These are phyloP conservation scores for Corapipo altera DNA, from an alignment of 2,113 vertebrate species.

Conservation along the genomic window DNA sequence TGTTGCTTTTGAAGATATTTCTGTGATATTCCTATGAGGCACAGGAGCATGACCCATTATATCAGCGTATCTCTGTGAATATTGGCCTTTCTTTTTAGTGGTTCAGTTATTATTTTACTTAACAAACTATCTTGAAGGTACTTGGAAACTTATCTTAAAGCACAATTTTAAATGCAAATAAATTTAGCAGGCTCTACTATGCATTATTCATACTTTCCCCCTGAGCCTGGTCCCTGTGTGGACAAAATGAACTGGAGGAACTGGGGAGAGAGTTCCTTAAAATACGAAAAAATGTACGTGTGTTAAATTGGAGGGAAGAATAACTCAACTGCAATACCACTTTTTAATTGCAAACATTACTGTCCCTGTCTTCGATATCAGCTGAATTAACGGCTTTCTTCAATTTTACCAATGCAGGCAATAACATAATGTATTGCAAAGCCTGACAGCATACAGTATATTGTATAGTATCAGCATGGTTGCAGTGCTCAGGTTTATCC, in stretches of 20 bases:
- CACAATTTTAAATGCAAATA: not conserved
- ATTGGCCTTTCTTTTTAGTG: not conserved
- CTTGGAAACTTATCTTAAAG: not conserved
- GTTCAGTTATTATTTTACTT: not conserved
- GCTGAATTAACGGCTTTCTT: conserved; percentile 9
- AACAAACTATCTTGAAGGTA: not conserved
- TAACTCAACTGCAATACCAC: not conserved
- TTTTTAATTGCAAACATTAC: not conserved
- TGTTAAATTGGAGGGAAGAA: not conserved
- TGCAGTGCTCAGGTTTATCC: not conserved
- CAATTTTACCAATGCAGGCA: not conserved
- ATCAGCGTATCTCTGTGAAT: not conserved
- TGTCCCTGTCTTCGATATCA: not conserved
- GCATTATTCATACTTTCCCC: not conserved
- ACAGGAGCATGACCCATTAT: not conserved
- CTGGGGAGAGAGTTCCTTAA: not conserved
- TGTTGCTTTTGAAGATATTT: not conserved
- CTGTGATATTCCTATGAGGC: not conserved
- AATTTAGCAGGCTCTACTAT: not conserved
- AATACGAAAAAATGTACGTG: not conserved
- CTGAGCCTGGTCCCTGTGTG: not conserved
- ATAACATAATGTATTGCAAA: not conserved
- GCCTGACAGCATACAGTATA: accelerated
- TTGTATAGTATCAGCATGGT: not conserved
- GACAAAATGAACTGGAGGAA: not conserved